Conservation (phyloP, 1,140 invertebrate genomes). For the Trinorchestia longiramus region DNA sequence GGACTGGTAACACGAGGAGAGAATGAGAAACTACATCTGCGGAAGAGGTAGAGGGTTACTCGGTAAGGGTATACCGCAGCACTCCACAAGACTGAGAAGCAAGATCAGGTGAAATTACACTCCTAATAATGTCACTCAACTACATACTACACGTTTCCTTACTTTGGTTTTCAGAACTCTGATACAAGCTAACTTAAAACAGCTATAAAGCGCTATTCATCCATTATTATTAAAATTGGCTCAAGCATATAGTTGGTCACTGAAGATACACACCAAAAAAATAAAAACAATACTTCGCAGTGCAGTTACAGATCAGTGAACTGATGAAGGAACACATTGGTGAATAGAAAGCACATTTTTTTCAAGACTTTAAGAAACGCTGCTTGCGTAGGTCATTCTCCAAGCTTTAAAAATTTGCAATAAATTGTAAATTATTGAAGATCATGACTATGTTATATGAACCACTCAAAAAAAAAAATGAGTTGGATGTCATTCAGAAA, state of each 20-base stretch:
- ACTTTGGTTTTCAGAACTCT: too few relatives aligned
- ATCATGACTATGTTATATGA: not conserved
- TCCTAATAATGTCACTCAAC: too few relatives aligned
- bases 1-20: not conserved
- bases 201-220: not conserved
- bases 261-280: not conserved
- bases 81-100: too few relatives aligned
- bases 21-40: not conserved
- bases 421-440: not conserved
- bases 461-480: not conserved
- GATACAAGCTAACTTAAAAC: not conserved
- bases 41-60: not conserved
- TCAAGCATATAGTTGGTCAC: not conserved
- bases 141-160: too few relatives aligned
- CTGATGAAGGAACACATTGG: not conserved
- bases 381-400: not conserved
- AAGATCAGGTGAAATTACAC: too few relatives aligned
- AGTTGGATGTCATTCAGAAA: not conserved
- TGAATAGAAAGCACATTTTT: not conserved
- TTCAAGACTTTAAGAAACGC: not conserved
- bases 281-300: not conserved
- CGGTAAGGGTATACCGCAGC: not conserved
- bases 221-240: not conserved
- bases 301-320: not conserved
- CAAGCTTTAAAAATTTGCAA: not conserved